A percentile compares a stretch with the other conserved stretches of the same genome.
These are phyloP conservation scores for Ceratina australensis DNA, from an alignment of 1,140 invertebrate species.

Conservation along the genomic window DNA sequence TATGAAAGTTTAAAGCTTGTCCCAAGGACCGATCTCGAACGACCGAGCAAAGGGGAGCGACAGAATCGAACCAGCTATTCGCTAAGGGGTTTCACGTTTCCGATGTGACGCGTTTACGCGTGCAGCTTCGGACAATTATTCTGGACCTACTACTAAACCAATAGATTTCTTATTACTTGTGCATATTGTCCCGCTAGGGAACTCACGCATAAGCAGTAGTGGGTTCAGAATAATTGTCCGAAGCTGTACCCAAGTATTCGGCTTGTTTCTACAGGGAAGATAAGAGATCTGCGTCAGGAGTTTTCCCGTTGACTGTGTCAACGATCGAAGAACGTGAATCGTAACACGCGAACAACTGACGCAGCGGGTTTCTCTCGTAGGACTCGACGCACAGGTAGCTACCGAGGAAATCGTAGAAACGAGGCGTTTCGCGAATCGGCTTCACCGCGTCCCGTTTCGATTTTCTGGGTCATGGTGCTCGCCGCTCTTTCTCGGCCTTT, in stretches of 20 bases:
- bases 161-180: too few relatives aligned
- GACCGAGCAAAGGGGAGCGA: background rate
- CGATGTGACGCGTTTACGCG: too few relatives aligned
- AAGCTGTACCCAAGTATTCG: too few relatives aligned
- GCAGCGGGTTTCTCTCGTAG: background rate
- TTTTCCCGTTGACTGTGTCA: background rate
- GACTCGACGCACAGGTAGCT: background rate
- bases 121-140: too few relatives aligned
- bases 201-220: too few relatives aligned
- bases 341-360: background rate
- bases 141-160: too few relatives aligned
- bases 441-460: constrained; percentile 37
- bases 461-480: constrained; percentile 61
- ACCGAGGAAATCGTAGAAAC: constrained; percentile 55
- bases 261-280: too few relatives aligned
- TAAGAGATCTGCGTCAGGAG: too few relatives aligned
- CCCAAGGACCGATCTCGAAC: background rate
- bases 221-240: too few relatives aligned
- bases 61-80: background rate
- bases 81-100: background rate
- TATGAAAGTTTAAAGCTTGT: too few relatives aligned
- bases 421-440: constrained; percentile 40
- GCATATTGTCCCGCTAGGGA: too few relatives aligned
- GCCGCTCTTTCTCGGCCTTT: constrained; percentile 48
- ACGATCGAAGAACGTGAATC: background rate